These are phyloP conservation scores for Erinaceus europaeus DNA, from an alignment of 2,113 vertebrate species.

Conservation along the genomic window DNA sequence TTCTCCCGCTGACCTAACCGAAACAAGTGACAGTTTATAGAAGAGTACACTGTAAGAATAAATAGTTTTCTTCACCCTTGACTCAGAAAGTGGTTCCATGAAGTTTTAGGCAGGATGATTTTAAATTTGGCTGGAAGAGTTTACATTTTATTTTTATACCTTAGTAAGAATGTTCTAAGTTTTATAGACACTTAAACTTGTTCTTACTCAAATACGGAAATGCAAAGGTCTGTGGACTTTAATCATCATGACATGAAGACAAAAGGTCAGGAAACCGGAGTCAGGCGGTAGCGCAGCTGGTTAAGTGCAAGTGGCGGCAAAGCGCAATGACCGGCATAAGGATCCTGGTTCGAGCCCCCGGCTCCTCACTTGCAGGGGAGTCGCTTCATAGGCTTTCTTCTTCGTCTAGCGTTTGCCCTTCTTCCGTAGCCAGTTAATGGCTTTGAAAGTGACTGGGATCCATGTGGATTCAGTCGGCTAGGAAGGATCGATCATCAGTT, in stretches of 20 bases:
- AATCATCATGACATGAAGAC: not conserved
- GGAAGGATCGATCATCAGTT: too few species aligned
- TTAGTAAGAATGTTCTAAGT: not conserved
- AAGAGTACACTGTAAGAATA: not conserved
- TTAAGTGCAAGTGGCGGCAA: too few species aligned
- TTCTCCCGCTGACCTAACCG: not conserved
- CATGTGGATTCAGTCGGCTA: too few species aligned
- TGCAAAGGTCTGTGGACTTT: not conserved
- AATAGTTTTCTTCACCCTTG: not conserved
- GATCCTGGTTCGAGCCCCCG: too few species aligned
- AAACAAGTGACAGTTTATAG: not conserved
- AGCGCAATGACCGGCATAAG: too few species aligned
- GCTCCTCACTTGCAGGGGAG: too few species aligned
- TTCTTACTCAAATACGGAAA: not conserved
- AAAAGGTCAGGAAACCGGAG: not conserved
- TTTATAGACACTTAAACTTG: slow-evolving; percentile 9
- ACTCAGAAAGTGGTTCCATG: not conserved
- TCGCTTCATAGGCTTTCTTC: too few species aligned
- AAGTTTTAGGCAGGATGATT: not conserved
- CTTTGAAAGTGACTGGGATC: too few species aligned
- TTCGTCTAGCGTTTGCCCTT: too few species aligned
- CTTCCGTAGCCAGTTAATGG: too few species aligned
- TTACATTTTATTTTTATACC: slow-evolving; percentile 8
- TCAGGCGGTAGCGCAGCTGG: too few species aligned
- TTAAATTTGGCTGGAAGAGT: not conserved